Evolutionary conservation across 2,797 vertebrate genomes (phyloP).

Genomic region (Loriculus beryllinus): DNA sequence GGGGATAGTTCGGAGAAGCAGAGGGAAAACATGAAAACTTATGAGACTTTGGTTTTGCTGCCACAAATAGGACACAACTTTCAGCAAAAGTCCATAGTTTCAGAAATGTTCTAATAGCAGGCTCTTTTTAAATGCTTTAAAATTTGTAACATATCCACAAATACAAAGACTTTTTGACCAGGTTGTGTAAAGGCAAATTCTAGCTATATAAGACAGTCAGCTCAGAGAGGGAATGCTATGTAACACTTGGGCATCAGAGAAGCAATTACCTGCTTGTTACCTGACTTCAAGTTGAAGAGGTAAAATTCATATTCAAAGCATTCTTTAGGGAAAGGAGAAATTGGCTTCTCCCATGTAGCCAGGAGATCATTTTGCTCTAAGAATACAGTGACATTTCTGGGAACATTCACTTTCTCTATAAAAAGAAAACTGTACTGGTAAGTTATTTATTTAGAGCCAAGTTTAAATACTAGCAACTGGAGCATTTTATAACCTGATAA

Average conservation of each 20-base stretch:
- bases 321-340: slow-evolving; percentile 42
- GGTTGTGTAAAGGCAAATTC: background rate
- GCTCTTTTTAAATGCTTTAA: background rate
- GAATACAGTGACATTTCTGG: slow-evolving; percentile 56
- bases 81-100: background rate
- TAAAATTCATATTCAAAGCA: slow-evolving; percentile 73
- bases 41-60: background rate
- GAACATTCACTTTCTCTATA: slow-evolving; percentile 70
- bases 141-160: background rate
- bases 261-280: slow-evolving; percentile 64
- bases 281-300: slow-evolving; percentile 46
- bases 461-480: background rate
- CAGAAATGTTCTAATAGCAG: background rate
- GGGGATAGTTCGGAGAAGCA: background rate
- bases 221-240: background rate
- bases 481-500: background rate
- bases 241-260: background rate
- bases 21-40: background rate
- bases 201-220: background rate
- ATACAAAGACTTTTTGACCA: background rate
- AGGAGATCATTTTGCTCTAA: slow-evolving; percentile 35
- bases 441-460: background rate
- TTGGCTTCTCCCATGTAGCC: slow-evolving; percentile 68
- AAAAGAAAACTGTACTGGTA: background rate
- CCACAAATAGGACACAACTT: background rate